Evolutionary conservation across 2,888 invertebrate species (phyloP).

Genomic region (Heteromurus nitidus): DNA sequence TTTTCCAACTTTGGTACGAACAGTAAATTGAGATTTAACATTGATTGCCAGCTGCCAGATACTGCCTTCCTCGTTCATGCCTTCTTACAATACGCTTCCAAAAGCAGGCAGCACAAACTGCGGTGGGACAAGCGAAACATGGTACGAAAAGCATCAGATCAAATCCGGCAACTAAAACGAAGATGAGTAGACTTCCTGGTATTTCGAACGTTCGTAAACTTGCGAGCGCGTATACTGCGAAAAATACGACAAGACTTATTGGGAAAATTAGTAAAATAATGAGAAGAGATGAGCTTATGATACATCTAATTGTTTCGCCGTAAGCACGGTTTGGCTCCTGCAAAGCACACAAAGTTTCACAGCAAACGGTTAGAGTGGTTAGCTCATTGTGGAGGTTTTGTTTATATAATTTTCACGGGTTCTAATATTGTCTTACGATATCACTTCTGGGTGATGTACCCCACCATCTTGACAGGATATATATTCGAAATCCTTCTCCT

Average conservation of each 20-base stretch:
- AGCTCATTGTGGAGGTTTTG: too few species aligned
- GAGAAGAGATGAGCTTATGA: slow-evolving; percentile 38
- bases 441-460: slow-evolving; percentile 54
- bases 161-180: slow-evolving; percentile 46
- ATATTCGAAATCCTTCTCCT: slow-evolving; percentile 51
- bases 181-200: slow-evolving; percentile 33
- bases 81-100: slow-evolving; percentile 34
- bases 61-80: slow-evolving; percentile 45
- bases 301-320: slow-evolving; percentile 52
- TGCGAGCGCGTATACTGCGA: slow-evolving; percentile 30
- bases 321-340: slow-evolving; percentile 64
- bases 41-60: slow-evolving; percentile 23
- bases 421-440: slow-evolving; percentile 48
- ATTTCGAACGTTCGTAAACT: slow-evolving; percentile 1
- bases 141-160: slow-evolving; percentile 51
- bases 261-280: slow-evolving; percentile 53
- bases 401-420: too few species aligned
- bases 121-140: slow-evolving; percentile 53
- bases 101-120: slow-evolving; percentile 49
- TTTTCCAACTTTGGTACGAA: too few species aligned
- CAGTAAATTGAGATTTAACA: slow-evolving; percentile 30
- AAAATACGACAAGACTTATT: slow-evolving; percentile 45
- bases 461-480: slow-evolving; percentile 55
- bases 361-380: too few species aligned
- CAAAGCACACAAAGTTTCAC: too few species aligned